Evolutionary conservation across 2,113 vertebrate genomes (phyloP).

Genomic region (Ptilonorhynchus violaceus): DNA sequence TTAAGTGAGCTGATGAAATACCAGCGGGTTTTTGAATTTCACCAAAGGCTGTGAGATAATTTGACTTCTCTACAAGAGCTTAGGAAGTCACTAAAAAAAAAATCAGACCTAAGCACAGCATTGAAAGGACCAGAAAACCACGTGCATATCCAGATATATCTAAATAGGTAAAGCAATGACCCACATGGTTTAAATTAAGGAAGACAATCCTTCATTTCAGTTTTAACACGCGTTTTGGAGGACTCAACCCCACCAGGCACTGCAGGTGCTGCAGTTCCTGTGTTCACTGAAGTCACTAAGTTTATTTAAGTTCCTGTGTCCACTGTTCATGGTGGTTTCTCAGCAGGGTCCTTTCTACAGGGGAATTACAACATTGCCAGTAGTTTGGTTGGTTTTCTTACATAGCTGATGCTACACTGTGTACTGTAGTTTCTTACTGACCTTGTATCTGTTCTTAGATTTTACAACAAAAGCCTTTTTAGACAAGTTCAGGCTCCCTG

Average conservation of each 20-base stretch:
- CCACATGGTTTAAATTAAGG: not conserved
- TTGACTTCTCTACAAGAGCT: not conserved
- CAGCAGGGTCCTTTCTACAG: conserved; percentile 6
- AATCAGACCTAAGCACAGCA: not conserved
- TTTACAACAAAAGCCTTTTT: not conserved
- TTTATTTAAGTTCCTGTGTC: not conserved
- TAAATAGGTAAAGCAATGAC: not conserved
- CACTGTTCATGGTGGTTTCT: not conserved
- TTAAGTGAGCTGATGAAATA: not conserved
- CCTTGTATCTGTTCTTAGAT: not conserved
- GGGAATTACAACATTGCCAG: not conserved
- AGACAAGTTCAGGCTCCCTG: not conserved
- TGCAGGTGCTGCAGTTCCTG: not conserved
- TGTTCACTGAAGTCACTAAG: not conserved
- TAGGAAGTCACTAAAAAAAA: not conserved
- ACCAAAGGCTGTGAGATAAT: not conserved
- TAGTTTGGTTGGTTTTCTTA: not conserved
- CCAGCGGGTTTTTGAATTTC: not conserved
- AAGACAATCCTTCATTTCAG: not conserved
- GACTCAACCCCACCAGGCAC: not conserved
- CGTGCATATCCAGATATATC: not conserved
- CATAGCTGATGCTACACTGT: not conserved
- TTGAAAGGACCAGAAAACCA: not conserved
- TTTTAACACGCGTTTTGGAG: conserved; percentile 10
- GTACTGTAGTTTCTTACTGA: not conserved